Evolutionary conservation across 2,888 invertebrate species (phyloP), one percentile per base, ranked within the genome.

Genomic region (Yponomeuta cagnagella): DNA sequence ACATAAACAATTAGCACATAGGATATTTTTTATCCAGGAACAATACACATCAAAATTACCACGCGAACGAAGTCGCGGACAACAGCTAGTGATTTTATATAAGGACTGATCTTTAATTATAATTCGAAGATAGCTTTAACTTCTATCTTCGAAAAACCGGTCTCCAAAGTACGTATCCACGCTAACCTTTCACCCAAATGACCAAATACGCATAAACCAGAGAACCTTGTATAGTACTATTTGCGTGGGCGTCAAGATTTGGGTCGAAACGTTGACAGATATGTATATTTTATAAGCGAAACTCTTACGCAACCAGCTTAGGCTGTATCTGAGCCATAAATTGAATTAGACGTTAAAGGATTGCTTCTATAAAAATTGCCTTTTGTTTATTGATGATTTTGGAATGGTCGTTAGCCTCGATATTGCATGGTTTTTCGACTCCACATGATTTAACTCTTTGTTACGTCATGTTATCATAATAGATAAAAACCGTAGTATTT

Each of bases 191-290:
- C 68, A 68, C 43, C 37, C 43, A 23, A 69, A 52, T 69, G 48
- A 48, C 68, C 33, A 68, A 69, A 52, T 69, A 69, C 69, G 69
- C 77, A 78, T 73, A 71, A 73, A 66, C 74, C 74, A 74, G 76
- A 74, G 76, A 83, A 80, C 88, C 87, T 88, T 88, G 83, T 82
- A 79, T 3, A 43, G 43, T 43, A 78, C 80, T 83, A 23, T 23
- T 75, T 85, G 90, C 89, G 90, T 91, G 88, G 90, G 90, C 82
- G 90, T 86, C 72, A 74, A 79, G 76, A 91, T 86, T 83, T 80
- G 76, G 90, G 90, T 85, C 89, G 82, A 72, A 58, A 73, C 71
- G 73, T 75, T 73, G 72, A 75, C 75, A 76, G 78, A 76, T 74
- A 76, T 74, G 77, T 76, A 74, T 69, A 69, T 69, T 69, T 69